Conservation (phyloP, 2,113 vertebrate genomes). For the Anguilla rostrata region DNA sequence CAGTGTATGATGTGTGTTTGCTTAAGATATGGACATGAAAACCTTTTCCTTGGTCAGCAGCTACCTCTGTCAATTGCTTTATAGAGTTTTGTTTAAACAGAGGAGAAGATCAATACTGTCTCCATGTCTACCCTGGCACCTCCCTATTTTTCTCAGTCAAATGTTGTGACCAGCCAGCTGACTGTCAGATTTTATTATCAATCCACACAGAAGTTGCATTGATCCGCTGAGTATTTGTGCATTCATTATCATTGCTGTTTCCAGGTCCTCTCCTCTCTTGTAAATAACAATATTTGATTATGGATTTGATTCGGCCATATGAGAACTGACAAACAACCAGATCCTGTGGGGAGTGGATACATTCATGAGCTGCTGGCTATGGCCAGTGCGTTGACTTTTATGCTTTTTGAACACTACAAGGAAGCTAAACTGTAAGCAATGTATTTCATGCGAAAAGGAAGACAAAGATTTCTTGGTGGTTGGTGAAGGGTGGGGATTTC, state of each 20-base stretch:
- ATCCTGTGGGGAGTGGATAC: not conserved
- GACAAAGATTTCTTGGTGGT: not conserved
- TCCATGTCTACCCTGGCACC: slow-evolving; percentile 29
- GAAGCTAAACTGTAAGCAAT: not conserved
- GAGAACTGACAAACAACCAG: not conserved
- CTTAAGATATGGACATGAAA: slow-evolving; percentile 56
- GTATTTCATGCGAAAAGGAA: not conserved
- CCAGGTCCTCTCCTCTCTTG: not conserved
- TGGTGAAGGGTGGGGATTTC: not conserved
- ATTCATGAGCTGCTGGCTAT: not conserved
- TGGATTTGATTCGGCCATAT: not conserved
- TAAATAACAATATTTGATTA: slow-evolving; percentile 15
- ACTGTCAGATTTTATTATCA: slow-evolving; percentile 42
- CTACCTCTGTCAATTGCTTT: slow-evolving; percentile 47
- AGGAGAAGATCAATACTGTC: slow-evolving; percentile 48
- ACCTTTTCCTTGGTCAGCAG: slow-evolving; percentile 42
- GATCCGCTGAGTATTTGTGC: slow-evolving; percentile 31
- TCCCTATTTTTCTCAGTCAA: slow-evolving; percentile 29
- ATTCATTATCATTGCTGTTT: slow-evolving; percentile 31
- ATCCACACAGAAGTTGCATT: slow-evolving; percentile 32
- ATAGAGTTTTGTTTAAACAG: slow-evolving; percentile 48
- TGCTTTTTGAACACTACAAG: not conserved
- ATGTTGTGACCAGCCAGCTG: slow-evolving; percentile 23
- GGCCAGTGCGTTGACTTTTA: not conserved
- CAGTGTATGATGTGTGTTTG: slow-evolving; percentile 48